Conservation (phyloP, 2,113 vertebrate species). For the Hippocampus guttulatus region DNA sequence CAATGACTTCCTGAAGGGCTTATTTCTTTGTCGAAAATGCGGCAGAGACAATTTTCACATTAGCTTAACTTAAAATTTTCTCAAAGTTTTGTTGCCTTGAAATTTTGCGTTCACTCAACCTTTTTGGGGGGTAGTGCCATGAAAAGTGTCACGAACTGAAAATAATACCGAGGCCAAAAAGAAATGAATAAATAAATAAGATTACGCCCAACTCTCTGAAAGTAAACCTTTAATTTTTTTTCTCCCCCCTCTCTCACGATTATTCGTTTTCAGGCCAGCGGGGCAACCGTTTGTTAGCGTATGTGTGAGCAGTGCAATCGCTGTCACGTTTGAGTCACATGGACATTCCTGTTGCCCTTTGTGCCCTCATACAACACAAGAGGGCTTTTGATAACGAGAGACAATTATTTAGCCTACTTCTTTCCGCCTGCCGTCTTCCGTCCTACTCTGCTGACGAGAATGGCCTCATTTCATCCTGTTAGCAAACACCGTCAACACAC, state of each 20-base stretch:
- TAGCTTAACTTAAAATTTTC: no score
- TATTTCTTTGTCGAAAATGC: no score
- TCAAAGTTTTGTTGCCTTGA: no score
- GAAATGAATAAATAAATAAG: neutral
- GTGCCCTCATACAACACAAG: conserved; percentile 49
- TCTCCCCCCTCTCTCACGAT: neutral
- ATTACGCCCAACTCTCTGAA: neutral
- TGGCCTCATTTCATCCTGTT: conserved; percentile 49
- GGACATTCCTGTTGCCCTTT: conserved; percentile 45
- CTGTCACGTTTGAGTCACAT: conserved; percentile 60
- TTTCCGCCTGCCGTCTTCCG: conserved; percentile 50
- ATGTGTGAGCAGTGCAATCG: conserved; percentile 26
- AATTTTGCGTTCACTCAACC: no score
- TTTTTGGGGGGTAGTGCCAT: no score
- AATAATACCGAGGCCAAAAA: neutral
- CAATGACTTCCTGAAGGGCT: no score
- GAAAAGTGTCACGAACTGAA: neutral
- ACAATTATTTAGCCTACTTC: conserved; percentile 64
- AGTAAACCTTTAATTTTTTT: neutral
- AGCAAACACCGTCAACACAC: conserved; percentile 15
- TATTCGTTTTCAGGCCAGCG: conserved; percentile 35
- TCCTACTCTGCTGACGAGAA: conserved; percentile 60
- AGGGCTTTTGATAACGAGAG: conserved; percentile 43
- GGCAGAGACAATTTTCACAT: no score
- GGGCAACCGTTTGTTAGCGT: conserved; percentile 37